These are phyloP conservation scores for Oligia strigilis DNA, from an alignment of 2,888 invertebrate genomes.

Conservation along the genomic window DNA sequence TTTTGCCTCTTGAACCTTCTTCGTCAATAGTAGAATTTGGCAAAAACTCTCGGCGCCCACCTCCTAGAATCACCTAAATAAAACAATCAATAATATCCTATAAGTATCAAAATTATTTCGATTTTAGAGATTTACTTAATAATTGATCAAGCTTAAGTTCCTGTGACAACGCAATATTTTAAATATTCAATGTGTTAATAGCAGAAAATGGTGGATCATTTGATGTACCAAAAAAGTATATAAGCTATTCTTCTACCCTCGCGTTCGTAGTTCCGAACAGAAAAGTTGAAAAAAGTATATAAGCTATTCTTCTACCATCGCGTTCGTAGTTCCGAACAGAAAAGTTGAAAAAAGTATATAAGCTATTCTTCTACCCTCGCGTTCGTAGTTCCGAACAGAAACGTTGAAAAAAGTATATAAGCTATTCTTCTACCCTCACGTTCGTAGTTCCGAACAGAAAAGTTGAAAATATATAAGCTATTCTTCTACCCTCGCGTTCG, in stretches of 20 bases:
- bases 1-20: constrained; percentile 83
- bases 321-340: too few relatives aligned
- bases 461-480: too few relatives aligned
- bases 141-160: neutral
- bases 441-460: too few relatives aligned
- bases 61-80: constrained; percentile 92
- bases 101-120: neutral
- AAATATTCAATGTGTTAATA: neutral
- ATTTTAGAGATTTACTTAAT: neutral
- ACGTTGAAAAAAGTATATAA: too few relatives aligned
- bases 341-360: too few relatives aligned
- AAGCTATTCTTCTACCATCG: neutral
- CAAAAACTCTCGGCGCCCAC: constrained; percentile 92
- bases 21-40: constrained; percentile 89
- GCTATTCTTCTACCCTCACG: too few relatives aligned
- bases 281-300: too few relatives aligned
- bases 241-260: neutral
- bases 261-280: neutral
- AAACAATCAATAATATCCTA: neutral
- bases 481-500: neutral
- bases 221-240: neutral
- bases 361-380: neutral
- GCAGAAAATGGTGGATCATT: neutral
- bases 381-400: neutral
- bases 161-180: neutral